Percentiles rank a stretch among this genome's conserved stretches.
These are phyloP conservation scores for Ptilorrhoa leucosticta DNA, from an alignment of 2,113 vertebrate genomes.

Conservation along the genomic window DNA sequence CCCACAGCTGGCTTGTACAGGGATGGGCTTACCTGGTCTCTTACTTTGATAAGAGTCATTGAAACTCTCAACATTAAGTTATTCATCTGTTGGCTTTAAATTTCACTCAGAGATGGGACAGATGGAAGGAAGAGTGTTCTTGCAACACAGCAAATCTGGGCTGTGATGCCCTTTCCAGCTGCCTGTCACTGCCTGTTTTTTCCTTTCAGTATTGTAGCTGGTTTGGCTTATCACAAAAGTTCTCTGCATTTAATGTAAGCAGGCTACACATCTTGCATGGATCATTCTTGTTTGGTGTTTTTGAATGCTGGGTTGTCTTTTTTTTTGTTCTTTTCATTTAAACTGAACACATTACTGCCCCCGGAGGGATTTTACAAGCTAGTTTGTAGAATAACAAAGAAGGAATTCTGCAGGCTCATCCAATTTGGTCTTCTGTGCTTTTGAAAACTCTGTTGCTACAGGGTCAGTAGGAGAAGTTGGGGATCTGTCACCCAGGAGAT, in stretches of 20 bases:
- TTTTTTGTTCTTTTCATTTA: neutral
- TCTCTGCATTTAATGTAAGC: neutral
- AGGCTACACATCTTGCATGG: neutral
- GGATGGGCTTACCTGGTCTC: neutral
- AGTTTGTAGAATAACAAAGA: conserved; percentile 8
- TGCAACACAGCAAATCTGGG: neutral
- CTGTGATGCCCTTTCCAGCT: neutral
- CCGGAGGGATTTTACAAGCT: neutral
- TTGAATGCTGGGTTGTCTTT: neutral
- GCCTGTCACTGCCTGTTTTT: neutral
- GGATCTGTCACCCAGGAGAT: neutral
- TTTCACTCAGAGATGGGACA: neutral
- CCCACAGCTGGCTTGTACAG: neutral
- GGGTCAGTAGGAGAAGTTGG: neutral
- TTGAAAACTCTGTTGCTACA: conserved; percentile 9
- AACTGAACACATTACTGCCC: neutral
- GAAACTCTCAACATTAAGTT: neutral
- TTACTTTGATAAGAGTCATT: neutral
- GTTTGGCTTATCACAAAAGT: neutral
- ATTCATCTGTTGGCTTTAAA: neutral
- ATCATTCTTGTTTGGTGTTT: neutral
- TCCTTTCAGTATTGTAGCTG: neutral
- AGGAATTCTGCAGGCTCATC: conserved; percentile 30
- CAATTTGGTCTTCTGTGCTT: conserved; percentile 2
- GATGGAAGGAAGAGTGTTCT: neutral